Percentiles rank a stretch among this genome's conserved stretches.
Conservation (phyloP, 2,113 vertebrate genomes). For the Saccopteryx bilineata region DNA sequence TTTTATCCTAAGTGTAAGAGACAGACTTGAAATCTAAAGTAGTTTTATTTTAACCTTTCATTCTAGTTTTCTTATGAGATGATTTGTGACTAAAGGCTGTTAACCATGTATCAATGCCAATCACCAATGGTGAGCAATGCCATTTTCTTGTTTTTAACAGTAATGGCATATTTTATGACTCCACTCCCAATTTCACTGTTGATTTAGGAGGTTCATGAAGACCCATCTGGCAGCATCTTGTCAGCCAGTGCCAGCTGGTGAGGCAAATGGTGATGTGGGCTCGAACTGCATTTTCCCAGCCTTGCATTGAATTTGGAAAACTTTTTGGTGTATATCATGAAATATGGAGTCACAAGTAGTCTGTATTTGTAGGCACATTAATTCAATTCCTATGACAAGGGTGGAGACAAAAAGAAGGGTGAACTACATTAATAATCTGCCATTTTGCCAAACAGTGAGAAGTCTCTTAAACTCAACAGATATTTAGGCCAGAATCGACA, state of each 20-base stretch:
- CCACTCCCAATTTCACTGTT: conserved; percentile 45
- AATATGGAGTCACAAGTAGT: background rate
- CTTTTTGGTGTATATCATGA: background rate
- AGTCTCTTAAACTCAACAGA: background rate
- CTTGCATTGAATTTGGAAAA: background rate
- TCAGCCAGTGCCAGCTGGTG: conserved; percentile 42
- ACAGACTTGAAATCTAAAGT: background rate
- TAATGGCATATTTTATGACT: conserved; percentile 54
- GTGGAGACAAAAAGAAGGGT: background rate
- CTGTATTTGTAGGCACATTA: background rate
- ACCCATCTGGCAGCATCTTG: conserved; percentile 43
- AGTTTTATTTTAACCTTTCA: conserved; percentile 3
- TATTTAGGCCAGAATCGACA: conserved; percentile 28
- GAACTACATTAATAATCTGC: background rate
- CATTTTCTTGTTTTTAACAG: conserved; percentile 42
- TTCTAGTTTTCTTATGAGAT: conserved; percentile 23
- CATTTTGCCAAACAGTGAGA: background rate
- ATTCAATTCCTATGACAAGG: background rate
- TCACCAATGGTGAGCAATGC: background rate
- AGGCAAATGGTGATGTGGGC: conserved; percentile 9
- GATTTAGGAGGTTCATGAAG: conserved; percentile 62
- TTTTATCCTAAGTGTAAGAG: background rate
- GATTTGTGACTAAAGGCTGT: conserved; percentile 32
- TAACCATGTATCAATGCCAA: conserved; percentile 34
- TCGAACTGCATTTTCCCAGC: background rate